phyloP scores from a whole-genome alignment of 2,797 vertebrate genomes.

The Sandelia bainsii region DNA sequence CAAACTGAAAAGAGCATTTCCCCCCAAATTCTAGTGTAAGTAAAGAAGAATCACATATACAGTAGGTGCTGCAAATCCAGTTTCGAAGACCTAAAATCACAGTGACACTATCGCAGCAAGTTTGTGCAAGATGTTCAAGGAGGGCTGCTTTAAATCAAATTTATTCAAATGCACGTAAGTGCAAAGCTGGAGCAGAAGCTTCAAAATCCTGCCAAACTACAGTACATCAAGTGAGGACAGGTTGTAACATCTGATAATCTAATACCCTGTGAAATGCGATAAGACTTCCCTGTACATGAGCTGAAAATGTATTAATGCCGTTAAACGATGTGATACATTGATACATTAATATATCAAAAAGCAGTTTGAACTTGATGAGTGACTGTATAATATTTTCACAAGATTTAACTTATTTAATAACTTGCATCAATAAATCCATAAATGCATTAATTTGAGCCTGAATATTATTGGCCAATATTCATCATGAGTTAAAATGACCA shows the following conservation, averaged over 20 bases:
- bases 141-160: slow-evolving; percentile 22
- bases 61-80: not conserved
- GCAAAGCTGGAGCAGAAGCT: slow-evolving; percentile 12
- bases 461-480: not conserved
- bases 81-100: not conserved
- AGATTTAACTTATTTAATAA: slow-evolving; percentile 9
- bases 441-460: not conserved
- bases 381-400: not conserved
- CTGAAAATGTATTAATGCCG: slow-evolving; percentile 14
- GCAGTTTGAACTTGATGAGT: not conserved
- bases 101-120: slow-evolving; percentile 4
- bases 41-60: not conserved
- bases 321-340: slow-evolving; percentile 13
- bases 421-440: not conserved
- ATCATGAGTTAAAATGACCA: not conserved
- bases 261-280: slow-evolving; percentile 26
- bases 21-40: not conserved
- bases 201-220: slow-evolving; percentile 17
- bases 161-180: slow-evolving; percentile 21
- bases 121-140: slow-evolving; percentile 21
- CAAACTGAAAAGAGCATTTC: slow-evolving; percentile 9
- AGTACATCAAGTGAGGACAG: slow-evolving; percentile 5
- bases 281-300: slow-evolving; percentile 6
- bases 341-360: not conserved
- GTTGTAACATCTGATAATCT: slow-evolving; percentile 27